These are phyloP conservation scores for Mellilla xanthometata DNA, from an alignment of 2,888 invertebrate species.

Conservation along the genomic window DNA sequence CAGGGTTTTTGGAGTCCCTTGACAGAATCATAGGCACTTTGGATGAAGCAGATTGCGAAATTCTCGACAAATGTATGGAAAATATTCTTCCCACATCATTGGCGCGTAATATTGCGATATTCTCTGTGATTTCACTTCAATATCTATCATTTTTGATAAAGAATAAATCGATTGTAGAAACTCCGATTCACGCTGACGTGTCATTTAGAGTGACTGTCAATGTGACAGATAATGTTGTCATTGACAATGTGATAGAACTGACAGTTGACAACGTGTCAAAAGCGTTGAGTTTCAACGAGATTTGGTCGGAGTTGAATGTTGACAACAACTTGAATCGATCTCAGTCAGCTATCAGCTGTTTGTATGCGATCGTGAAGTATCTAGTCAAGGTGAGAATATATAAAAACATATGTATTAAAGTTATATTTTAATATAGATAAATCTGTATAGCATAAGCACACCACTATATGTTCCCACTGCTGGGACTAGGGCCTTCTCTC, in stretches of 20 bases:
- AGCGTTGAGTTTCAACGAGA: slow-evolving; percentile 62
- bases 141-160: slow-evolving; percentile 76
- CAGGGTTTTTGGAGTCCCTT: slow-evolving; percentile 56
- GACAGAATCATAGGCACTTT: slow-evolving; percentile 53
- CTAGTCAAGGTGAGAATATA: slow-evolving; percentile 59
- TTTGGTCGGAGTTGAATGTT: slow-evolving; percentile 69
- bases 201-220: slow-evolving; percentile 58
- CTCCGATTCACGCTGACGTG: slow-evolving; percentile 66
- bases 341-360: slow-evolving; percentile 74
- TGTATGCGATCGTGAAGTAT: slow-evolving; percentile 73
- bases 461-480: too few species aligned
- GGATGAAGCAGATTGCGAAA: slow-evolving; percentile 68
- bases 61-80: slow-evolving; percentile 69
- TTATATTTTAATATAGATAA: background rate
- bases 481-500: too few species aligned
- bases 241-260: slow-evolving; percentile 62
- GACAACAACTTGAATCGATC: slow-evolving; percentile 68
- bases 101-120: slow-evolving; percentile 64
- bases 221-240: slow-evolving; percentile 60
- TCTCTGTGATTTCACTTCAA: slow-evolving; percentile 71
- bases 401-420: background rate
- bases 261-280: slow-evolving; percentile 65
- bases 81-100: slow-evolving; percentile 57
- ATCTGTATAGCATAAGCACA: too few species aligned
- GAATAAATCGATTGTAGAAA: slow-evolving; percentile 73